These are phyloP conservation scores for Thysanoteuthis rhombus DNA, from an alignment of 2,888 invertebrate species.

Conservation along the genomic window DNA sequence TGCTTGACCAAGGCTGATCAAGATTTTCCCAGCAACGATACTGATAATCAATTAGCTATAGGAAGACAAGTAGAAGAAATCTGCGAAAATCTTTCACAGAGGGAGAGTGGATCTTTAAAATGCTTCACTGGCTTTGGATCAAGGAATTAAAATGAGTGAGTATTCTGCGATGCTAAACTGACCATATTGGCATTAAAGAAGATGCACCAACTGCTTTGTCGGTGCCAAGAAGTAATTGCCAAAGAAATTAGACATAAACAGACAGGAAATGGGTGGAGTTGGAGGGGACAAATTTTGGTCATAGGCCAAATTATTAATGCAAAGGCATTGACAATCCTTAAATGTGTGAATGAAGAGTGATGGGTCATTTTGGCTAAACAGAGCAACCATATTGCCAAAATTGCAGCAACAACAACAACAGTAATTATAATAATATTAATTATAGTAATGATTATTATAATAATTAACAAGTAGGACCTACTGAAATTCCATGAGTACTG, in stretches of 20 bases:
- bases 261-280: not conserved
- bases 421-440: too few species aligned
- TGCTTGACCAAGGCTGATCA: not conserved
- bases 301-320: not conserved
- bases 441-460: too few species aligned
- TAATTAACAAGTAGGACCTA: too few species aligned
- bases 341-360: not conserved
- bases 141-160: not conserved
- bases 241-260: not conserved
- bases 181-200: not conserved
- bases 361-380: not conserved
- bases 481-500: too few species aligned
- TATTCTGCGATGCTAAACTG: not conserved
- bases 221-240: not conserved
- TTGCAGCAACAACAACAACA: not conserved
- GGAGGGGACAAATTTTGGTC: not conserved
- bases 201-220: constrained; percentile 12
- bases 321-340: not conserved
- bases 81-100: not conserved
- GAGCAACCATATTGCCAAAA: not conserved
- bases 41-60: not conserved
- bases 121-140: not conserved
- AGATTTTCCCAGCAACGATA: not conserved
- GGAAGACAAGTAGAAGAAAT: not conserved
- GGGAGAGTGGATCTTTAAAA: not conserved